Evolutionary conservation across 1,140 invertebrate species (phyloP), one percentile per base, ranked within the genome.

Genomic region (Lepidostoma basale): DNA sequence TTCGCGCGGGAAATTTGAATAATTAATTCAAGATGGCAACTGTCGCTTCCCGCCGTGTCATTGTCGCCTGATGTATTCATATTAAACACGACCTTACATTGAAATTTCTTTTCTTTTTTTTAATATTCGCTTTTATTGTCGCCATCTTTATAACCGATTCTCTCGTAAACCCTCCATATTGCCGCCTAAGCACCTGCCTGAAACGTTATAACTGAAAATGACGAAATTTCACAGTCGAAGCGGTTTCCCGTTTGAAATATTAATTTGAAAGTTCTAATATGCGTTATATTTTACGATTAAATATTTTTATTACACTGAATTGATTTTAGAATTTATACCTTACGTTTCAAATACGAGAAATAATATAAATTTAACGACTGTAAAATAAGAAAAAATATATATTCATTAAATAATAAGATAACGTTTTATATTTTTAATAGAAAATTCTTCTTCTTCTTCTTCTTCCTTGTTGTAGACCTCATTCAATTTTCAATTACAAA

Each of bases 11-110:
- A 33, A 62, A 62, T 68, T 68, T 68, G 66, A 68, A 68, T 62
- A 68, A 68, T 52, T 49, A 68, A 68, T 68, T 68, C 66, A 68
- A 68, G 44, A 68, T 68, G 66, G 66, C 56, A 36, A 25, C 52
- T 39, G 45, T 44, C 54, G 40, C 40, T 62, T 49, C 45, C 42
- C 58, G 44, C 23, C 30, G 40, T 26, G 59, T 44, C 59, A 44
- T 45, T 45, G 39, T 45, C 36, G 59, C 28, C 28, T 33, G 52
- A 18, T 14, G 14, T 56, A 33, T 56, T 20, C 52, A 14, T 12
- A 56, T 56, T 56, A 30, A 20, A 56, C 49, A 25, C n/a, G 49
- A n/a, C 49, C 26, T 8, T 14, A 56, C 52, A 56, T 20, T 56
- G 25, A 30, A 56, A 30, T 18, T 56, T 30, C 28, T 9, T 4